These are phyloP conservation scores for Trachymyrmex septentrionalis DNA, from an alignment of 1,140 invertebrate genomes.

Conservation along the genomic window DNA sequence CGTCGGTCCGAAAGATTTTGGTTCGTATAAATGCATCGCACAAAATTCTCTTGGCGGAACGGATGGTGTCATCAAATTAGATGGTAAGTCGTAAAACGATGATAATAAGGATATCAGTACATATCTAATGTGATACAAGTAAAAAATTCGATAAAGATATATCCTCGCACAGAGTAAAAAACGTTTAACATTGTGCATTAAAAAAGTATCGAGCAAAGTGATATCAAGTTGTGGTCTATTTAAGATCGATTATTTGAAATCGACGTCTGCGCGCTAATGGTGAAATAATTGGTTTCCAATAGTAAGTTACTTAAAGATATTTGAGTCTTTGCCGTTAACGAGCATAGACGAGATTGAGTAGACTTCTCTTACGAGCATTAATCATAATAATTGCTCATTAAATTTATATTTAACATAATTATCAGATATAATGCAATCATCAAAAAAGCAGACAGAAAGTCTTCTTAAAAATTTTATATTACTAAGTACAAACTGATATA, in stretches of 20 bases:
- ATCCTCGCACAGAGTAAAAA: neutral
- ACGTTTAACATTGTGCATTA: neutral
- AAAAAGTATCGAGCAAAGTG: constrained; percentile 41
- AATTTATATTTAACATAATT: constrained; percentile 67
- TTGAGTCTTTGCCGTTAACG: constrained; percentile 62
- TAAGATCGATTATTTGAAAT: constrained; percentile 62
- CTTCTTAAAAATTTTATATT: neutral
- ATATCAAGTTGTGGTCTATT: constrained; percentile 45
- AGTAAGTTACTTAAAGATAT: constrained; percentile 64
- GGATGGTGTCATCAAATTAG: constrained; percentile 96
- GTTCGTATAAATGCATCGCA: constrained; percentile 96
- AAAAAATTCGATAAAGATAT: constrained; percentile 23
- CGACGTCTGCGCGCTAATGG: constrained; percentile 49
- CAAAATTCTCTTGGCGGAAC: constrained; percentile 97
- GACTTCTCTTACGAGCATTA: constrained; percentile 56
- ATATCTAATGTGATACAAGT: neutral
- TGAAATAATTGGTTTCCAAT: constrained; percentile 73
- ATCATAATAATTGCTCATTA: constrained; percentile 75
- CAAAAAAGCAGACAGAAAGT: neutral
- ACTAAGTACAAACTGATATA: neutral
- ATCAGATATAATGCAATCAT: constrained; percentile 20
- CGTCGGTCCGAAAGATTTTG: constrained; percentile 93
- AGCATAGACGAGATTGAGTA: constrained; percentile 64
- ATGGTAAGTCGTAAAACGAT: constrained; percentile 89
- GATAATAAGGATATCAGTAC: neutral